Base-by-base conservation (phyloP, 2,888 invertebrate genomes). In the Gortyna flavago region DNA sequence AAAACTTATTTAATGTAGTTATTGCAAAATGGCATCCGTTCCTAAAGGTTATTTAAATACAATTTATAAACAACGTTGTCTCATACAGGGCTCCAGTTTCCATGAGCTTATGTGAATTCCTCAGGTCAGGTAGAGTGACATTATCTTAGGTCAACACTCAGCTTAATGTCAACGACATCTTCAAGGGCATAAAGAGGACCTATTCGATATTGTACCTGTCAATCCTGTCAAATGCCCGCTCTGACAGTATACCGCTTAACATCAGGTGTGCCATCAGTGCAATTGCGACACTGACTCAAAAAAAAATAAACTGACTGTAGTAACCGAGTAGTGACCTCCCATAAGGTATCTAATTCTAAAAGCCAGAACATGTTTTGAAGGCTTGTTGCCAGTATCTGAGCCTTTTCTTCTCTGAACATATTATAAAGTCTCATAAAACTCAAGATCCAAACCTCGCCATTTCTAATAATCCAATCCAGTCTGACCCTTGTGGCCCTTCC, bases 21-120 rank as follows among this genome's bases (percentile, higher is more conserved):
- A 79, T 68, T 79, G 32, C 83, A 57, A 71, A 71, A 67, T 44
- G 32, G 21, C 65, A 67, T 67, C 48, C 70, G 66, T 57, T 76
- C 11, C 0, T 48, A 82, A 48, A 76, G 44, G 29, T 44, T 54
- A 32, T 64, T 32, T 35, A n/a, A 51, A 41, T 29, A 51, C 16
- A 38, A 38, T 73, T 54, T 66, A 79, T 59, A 64, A 66, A 75
- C 41, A 65, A 41, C 5, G 21, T 83, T 69, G 68, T 48, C 25
- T 77, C 35, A 78, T 65, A 6, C 57, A 75, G 48, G 57, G 57
- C 75, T 41, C 61, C 16, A 75, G 81, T 79, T 64, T 75, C 75
- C 32, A 32, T 65, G 32, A 38, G 54, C n/a, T 81, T 51, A 65
- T 41, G 48, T 65, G 57, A 35, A 81, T 35, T 65, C 76, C 41